Evolutionary conservation across 2,797 vertebrate species (phyloP).

Genomic region (Sebastes taczanowskii): DNA sequence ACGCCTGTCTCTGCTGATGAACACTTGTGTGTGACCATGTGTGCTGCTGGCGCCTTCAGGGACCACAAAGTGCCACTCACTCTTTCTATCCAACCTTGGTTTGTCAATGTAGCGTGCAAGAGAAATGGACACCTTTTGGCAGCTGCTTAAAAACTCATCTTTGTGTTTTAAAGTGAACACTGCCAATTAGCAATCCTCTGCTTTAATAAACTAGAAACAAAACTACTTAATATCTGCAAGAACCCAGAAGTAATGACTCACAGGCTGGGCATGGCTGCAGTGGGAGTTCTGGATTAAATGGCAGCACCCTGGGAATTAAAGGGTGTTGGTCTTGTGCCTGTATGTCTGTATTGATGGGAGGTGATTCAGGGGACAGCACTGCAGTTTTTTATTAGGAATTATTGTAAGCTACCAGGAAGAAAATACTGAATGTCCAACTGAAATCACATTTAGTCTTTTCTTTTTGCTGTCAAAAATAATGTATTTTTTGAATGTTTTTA

Average conservation of each 20-base stretch:
- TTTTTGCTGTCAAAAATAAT: neutral
- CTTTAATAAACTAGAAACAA: neutral
- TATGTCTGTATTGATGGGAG: neutral
- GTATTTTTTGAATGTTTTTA: neutral
- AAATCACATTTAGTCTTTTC: neutral
- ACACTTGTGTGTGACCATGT: slow-evolving; percentile 53
- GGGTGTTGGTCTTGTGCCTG: neutral
- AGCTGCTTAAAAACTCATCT: neutral
- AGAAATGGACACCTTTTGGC: slow-evolving; percentile 15
- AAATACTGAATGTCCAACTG: neutral
- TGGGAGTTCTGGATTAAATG: neutral
- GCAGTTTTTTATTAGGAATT: neutral
- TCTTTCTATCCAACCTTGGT: slow-evolving; percentile 43
- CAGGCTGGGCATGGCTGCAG: no score
- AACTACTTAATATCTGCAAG: neutral
- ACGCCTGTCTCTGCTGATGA: slow-evolving; percentile 59
- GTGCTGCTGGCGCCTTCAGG: slow-evolving; percentile 51
- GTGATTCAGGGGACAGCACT: neutral
- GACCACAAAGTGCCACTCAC: slow-evolving; percentile 52
- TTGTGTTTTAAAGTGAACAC: neutral
- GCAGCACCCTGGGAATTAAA: neutral
- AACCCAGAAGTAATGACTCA: neutral
- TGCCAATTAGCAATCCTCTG: neutral
- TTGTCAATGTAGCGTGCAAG: slow-evolving; percentile 24
- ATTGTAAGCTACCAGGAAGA: neutral